Conservation (phyloP, 2,113 vertebrate species). For the Anoura caudifer region DNA sequence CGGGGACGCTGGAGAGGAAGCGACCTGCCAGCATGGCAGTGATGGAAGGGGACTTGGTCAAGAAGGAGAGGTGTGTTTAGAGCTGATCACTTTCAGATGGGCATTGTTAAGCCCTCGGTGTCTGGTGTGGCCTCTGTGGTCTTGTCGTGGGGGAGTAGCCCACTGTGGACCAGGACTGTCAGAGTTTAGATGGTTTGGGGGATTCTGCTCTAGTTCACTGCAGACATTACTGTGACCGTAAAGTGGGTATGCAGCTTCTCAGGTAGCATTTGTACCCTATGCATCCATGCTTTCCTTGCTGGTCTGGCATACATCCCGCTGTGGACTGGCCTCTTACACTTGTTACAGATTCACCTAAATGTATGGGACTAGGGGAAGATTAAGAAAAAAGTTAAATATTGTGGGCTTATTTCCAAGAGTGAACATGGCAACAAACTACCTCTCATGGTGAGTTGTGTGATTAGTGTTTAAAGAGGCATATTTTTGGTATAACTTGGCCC, state of each 20-base stretch:
- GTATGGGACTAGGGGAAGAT: neutral
- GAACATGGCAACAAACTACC: neutral
- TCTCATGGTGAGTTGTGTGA: neutral
- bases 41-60: conserved; percentile 88
- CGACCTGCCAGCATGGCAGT: conserved; percentile 92
- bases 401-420: neutral
- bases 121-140: conserved; percentile 57
- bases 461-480: neutral
- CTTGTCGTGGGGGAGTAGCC: conserved; percentile 62
- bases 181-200: conserved; percentile 30
- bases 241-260: neutral
- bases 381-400: too few species aligned
- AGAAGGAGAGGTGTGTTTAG: conserved; percentile 90
- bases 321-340: neutral
- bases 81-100: neutral
- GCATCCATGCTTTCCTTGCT: neutral
- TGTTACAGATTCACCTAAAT: neutral
- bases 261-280: neutral
- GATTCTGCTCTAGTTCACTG: neutral
- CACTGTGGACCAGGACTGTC: neutral
- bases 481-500: neutral
- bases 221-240: conserved; percentile 14
- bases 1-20: conserved; percentile 91
- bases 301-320: conserved; percentile 1
- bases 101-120: neutral